Conservation (phyloP, 2,797 vertebrate species). For the Salmo trutta region DNA sequence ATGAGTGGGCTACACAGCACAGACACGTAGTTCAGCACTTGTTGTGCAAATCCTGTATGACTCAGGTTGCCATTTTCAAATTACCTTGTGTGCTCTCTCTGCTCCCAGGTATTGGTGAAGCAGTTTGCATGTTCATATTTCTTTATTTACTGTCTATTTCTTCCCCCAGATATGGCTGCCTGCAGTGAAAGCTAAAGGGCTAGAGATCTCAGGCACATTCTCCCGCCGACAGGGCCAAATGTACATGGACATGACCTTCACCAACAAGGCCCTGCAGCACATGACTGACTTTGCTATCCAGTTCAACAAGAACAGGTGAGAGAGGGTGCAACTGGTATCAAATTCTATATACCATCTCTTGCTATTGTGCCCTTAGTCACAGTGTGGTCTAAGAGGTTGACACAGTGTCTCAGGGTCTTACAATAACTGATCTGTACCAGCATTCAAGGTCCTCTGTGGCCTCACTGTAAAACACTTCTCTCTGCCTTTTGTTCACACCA, state of each 20-base stretch:
- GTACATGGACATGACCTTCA: conserved; percentile 99
- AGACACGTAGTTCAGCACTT: neutral
- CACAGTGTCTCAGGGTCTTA: no score
- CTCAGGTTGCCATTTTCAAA: neutral
- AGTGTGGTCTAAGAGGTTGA: no score
- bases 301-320: conserved; percentile 99
- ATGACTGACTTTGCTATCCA: conserved; percentile 99
- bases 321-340: conserved; percentile 1
- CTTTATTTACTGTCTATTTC: neutral
- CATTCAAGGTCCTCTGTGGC: neutral
- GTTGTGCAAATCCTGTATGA: neutral
- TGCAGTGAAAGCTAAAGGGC: conserved; percentile 94
- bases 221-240: conserved; percentile 95
- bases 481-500: neutral
- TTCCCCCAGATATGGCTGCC: conserved; percentile 89
- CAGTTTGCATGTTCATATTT: neutral
- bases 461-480: neutral
- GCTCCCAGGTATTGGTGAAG: neutral
- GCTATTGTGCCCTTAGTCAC: no score
- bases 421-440: neutral
- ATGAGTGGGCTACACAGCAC: neutral
- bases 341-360: neutral
- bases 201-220: conserved; percentile 96
- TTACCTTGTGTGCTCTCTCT: neutral
- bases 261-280: conserved; percentile 97